Base-by-base conservation (phyloP, 2,797 vertebrate genomes). In the Emydoidea blandingii region DNA sequence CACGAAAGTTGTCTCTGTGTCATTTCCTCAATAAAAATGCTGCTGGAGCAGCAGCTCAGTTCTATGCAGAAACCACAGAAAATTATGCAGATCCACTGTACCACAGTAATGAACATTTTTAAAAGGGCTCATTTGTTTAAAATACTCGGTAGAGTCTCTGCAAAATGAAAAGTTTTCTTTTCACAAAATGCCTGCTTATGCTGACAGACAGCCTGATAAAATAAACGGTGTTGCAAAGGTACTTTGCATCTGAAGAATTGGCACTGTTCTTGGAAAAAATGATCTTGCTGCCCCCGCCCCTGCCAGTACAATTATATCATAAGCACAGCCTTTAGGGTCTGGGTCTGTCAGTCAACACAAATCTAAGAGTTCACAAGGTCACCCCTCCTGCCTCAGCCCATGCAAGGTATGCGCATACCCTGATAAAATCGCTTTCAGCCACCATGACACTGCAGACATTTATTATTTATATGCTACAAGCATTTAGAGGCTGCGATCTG, bases 321-420 rank as follows among this genome's bases (percentile, higher is more conserved):
- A 52, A 90, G 50, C 0, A 0, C 0, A 0, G 79, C 54, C 56
- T 76, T 50, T 1, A 2, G 18, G 68, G 79, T 52, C 53, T 44
- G 79, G 11, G 15, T 86, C 23, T 44, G 14, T 47, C 72, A 93
- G 49, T 41, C 87, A 85, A 37, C 72, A 79, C 52, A 93, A 2
- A 68, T 21, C 3, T 49, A n/a, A 53, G 49, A 83, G 83, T 50
- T 83, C 53, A 59, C 92, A 62, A 72, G 80, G 29, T 53, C 86
- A 79, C 19, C 56, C 56, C 14, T 44, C 52, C 16, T 0, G 1
- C 23, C 1, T 0, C 50, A 52, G 23, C 50, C 80, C 83, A 34
- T 12, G 52, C n/a, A 83, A 50, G 47, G 83, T 8, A 44, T 85
- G 47, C 57, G 54, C 29, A 78, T 0, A 1, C 79, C 31, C 49